phyloP scores from a whole-genome alignment of 2,797 vertebrate genomes.

The Neopelma chrysocephalum region DNA sequence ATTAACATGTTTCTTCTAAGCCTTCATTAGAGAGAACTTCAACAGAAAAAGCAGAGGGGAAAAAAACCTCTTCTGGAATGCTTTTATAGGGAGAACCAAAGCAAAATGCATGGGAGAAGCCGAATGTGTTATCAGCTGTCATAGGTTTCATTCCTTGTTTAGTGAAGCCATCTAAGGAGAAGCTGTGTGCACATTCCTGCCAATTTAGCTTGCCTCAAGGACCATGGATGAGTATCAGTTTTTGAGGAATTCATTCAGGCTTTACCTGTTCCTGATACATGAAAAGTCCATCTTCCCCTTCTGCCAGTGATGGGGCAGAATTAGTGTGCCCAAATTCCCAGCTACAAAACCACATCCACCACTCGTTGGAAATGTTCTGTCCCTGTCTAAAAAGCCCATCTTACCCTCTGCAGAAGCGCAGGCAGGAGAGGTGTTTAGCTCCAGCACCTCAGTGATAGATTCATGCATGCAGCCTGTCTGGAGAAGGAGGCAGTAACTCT shows the following conservation, averaged over 20 bases:
- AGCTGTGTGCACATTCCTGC: not conserved
- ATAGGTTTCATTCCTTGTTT: not conserved
- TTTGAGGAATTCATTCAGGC: not conserved
- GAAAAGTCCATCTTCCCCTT: not conserved
- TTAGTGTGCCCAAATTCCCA: rapidly evolving
- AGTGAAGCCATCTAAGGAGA: not conserved
- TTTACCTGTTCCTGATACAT: not conserved
- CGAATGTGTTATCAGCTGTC: not conserved
- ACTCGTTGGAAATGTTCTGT: not conserved
- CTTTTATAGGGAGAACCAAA: not conserved
- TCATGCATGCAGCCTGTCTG: not conserved
- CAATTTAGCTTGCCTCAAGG: not conserved
- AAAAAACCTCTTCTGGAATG: not conserved
- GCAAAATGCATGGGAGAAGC: not conserved
- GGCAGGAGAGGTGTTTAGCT: not conserved
- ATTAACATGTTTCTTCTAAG: not conserved
- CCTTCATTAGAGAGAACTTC: not conserved
- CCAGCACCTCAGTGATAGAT: not conserved
- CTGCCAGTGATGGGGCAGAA: not conserved
- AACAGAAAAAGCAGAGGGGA: not conserved
- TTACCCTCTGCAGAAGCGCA: not conserved
- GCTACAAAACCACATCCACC: rapidly evolving
- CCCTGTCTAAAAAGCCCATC: not conserved
- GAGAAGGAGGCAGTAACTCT: not conserved
- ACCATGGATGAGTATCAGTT: not conserved